Base-by-base conservation (phyloP, 2,797 vertebrate genomes). In the Esox masquinongy region DNA sequence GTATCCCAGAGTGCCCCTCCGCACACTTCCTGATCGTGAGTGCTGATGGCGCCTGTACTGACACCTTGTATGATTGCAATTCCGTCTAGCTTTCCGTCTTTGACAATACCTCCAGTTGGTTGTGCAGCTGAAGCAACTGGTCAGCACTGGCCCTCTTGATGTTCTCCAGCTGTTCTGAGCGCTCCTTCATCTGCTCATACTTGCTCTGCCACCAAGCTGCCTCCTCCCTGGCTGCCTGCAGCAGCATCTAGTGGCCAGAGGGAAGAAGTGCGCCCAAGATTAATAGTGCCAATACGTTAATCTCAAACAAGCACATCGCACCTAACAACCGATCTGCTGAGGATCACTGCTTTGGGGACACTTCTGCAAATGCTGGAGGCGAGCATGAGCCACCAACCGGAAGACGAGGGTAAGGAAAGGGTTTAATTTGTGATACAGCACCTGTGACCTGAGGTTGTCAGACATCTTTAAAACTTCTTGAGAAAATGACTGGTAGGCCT, bases 101-200 rank as follows among this genome's bases (percentile, higher is more conserved):
- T 59, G 17, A 19, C 47, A 4, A 16, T 80, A 99, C 98, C 96
- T 98, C 94, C 63, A 97, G 87, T 74, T 97, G 88, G 16, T 88
- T 90, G 50, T 96, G 94, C 61, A 96, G 77, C 69, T 91, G 50
- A 0, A 94, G 92, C 79, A 96, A 89, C 77, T 93, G 93, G 72
- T 91, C 95, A 9, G 79, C 82, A 5, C 90, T 89, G 86, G 94
- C 87, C 6, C 78, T 78, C 47, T 96, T 94, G 0, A 86, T 94
- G 1, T 86, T 79, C 83, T 68, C 92, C 73, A 95, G 85, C 3
- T 91, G 82, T 74, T 5, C 89, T 81, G 87, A 86, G 4, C 86
- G 95, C 0, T 91, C 86, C 85, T 89, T 95, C 77, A 96, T 87
- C 0, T 93, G 88, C 75, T 94, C 84, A 1, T 92, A 93, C 70